Evolutionary conservation across 1,140 invertebrate genomes (phyloP).

Genomic region (Melipona quadrifasciata): DNA sequence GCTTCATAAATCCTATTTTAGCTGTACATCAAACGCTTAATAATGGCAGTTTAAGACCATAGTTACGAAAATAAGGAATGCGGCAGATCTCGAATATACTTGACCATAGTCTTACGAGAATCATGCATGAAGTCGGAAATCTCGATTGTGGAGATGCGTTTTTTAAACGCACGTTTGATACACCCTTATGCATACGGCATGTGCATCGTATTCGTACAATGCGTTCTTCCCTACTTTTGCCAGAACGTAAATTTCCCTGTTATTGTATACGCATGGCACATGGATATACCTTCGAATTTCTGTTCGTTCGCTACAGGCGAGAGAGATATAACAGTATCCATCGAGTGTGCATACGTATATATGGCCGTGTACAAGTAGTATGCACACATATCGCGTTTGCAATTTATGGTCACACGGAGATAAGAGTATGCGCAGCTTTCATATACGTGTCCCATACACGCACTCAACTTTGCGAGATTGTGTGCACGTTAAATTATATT

Average conservation of each 20-base stretch:
- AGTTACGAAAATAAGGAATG: neutral
- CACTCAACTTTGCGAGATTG: neutral
- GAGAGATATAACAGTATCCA: conserved; percentile 12
- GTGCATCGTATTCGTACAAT: conserved; percentile 29
- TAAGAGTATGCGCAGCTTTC: conserved; percentile 36
- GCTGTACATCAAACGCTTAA: too few species aligned
- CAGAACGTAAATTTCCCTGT: conserved; percentile 15
- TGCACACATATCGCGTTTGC: conserved; percentile 43
- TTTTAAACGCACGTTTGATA: conserved; percentile 30
- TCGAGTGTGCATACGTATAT: neutral
- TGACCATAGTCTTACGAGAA: neutral
- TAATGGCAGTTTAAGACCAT: neutral
- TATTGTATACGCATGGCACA: conserved; percentile 18
- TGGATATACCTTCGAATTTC: conserved; percentile 37
- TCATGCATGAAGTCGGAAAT: neutral
- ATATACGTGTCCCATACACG: neutral
- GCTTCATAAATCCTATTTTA: neutral
- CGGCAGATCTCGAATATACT: neutral
- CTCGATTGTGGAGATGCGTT: neutral
- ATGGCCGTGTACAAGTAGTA: conserved; percentile 29
- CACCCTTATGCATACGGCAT: conserved; percentile 12
- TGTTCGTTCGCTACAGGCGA: conserved; percentile 12
- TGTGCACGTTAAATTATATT: conserved; percentile 57
- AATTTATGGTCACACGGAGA: conserved; percentile 50
- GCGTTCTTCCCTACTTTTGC: conserved; percentile 12